phyloP scores from a whole-genome alignment of 2,888 invertebrate species.

The Brenthis ino region DNA sequence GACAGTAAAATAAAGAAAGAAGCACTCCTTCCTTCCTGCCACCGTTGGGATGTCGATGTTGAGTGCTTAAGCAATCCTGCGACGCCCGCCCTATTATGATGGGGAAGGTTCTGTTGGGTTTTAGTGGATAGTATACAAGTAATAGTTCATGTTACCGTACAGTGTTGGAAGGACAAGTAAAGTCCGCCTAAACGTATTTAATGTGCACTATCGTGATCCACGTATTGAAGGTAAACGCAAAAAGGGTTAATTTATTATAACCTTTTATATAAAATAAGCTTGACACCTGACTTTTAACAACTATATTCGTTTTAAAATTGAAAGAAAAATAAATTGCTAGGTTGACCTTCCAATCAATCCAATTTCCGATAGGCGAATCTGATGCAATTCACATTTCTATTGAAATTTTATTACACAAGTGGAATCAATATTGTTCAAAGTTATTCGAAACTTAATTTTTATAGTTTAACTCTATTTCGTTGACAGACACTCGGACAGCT shows the following conservation, averaged over 20 bases:
- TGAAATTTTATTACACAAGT: constrained; percentile 32
- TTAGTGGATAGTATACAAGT: no score
- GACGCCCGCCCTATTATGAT: no score
- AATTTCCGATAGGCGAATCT: constrained; percentile 38
- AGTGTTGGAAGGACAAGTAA: no score
- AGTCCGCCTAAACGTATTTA: no score
- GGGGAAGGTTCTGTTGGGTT: no score
- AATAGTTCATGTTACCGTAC: no score
- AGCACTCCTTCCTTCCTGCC: no score
- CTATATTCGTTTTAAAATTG: constrained; percentile 28
- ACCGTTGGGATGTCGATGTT: no score
- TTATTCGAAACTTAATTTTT: constrained; percentile 4
- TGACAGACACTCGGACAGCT: no score
- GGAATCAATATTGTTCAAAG: constrained; percentile 17
- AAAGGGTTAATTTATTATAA: background rate
- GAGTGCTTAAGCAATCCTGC: no score
- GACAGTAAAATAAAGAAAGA: no score
- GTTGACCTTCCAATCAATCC: constrained; percentile 37
- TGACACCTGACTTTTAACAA: constrained; percentile 15
- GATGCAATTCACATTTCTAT: constrained; percentile 31
- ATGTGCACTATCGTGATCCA: no score
- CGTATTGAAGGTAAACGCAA: background rate
- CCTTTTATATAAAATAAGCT: constrained; percentile 7
- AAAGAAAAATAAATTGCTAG: constrained; percentile 37
- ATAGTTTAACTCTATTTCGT: constrained; percentile 3